These are phyloP conservation scores for Phasianus colchicus DNA, from an alignment of 2,113 vertebrate genomes.

Conservation along the genomic window DNA sequence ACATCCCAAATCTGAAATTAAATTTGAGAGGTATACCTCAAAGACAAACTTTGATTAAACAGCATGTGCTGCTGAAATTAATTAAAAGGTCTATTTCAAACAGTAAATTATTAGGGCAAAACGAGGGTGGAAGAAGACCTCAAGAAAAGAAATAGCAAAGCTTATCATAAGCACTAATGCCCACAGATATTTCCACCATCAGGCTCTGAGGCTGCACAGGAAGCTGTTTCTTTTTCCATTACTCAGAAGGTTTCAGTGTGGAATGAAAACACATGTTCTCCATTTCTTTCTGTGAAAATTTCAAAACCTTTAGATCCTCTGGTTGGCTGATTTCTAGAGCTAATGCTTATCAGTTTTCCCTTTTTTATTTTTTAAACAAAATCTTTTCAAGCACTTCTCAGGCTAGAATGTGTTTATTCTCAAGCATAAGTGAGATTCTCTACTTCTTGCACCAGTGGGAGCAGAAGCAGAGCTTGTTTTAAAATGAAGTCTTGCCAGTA, in stretches of 20 bases:
- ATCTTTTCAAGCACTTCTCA: background rate
- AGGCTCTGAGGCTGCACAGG: background rate
- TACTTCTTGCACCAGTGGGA: background rate
- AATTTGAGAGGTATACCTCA: background rate
- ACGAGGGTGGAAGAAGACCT: background rate
- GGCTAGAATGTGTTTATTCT: background rate
- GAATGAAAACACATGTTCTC: background rate
- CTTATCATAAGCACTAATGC: background rate
- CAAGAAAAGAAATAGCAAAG: background rate
- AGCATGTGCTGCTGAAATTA: background rate
- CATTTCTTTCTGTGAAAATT: conserved; percentile 11
- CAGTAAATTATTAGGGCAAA: background rate
- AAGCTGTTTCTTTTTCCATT: background rate
- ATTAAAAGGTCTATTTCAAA: background rate
- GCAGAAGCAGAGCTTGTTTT: background rate
- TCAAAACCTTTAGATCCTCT: background rate
- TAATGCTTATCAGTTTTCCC: background rate
- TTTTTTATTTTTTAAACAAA: background rate
- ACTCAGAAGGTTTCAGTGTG: background rate
- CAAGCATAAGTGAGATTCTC: background rate
- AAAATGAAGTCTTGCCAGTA: background rate
- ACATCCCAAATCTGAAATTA: background rate
- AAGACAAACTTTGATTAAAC: background rate
- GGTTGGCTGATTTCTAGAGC: background rate
- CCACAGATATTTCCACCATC: background rate